phyloP scores from a whole-genome alignment of 2,113 vertebrate genomes.

The Cyphomyrus discorhynchus region DNA sequence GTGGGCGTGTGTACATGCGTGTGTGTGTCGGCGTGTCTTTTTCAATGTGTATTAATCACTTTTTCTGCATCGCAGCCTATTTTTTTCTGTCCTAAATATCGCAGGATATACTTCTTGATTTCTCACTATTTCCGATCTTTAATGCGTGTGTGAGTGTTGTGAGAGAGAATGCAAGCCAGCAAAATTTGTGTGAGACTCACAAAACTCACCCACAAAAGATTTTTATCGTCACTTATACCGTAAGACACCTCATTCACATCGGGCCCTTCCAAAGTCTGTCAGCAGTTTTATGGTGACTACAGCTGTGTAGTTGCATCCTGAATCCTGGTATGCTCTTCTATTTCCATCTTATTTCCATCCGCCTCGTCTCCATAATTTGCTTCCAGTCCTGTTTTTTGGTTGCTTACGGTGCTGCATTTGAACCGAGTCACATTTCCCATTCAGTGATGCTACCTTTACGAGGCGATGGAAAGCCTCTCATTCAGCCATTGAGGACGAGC shows the following conservation, averaged over 20 bases:
- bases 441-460: not conserved
- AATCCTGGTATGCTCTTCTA: not conserved
- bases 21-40: not conserved
- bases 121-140: constrained; percentile 12
- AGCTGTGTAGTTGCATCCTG: not conserved
- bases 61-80: not conserved
- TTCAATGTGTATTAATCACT: not conserved
- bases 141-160: not conserved
- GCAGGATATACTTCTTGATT: not conserved
- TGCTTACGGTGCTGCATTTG: not conserved
- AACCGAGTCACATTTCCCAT: not conserved
- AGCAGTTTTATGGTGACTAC: not conserved
- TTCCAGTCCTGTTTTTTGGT: not conserved
- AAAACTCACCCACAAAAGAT: constrained; percentile 16
- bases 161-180: not conserved
- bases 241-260: not conserved
- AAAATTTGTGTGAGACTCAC: not conserved
- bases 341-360: not conserved
- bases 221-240: not conserved
- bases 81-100: constrained; percentile 7
- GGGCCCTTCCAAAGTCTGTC: not conserved
- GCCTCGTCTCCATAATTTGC: not conserved
- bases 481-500: not conserved
- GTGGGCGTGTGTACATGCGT: constrained; percentile 8
- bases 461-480: not conserved